These are phyloP conservation scores for Benitochromis conjunctus DNA, from an alignment of 2,113 vertebrate species.

Conservation along the genomic window DNA sequence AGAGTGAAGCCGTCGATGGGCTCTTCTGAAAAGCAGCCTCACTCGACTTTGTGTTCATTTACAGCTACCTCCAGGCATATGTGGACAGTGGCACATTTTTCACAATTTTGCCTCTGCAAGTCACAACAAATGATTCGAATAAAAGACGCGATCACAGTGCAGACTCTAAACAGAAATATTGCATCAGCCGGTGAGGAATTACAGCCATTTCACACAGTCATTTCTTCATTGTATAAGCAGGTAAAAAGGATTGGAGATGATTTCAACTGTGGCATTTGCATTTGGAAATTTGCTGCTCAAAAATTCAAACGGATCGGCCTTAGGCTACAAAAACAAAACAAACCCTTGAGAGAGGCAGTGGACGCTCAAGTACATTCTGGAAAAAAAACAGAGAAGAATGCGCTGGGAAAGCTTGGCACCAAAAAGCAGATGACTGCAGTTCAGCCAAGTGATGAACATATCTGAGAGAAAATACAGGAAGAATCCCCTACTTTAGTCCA, in stretches of 20 bases:
- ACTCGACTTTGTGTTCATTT: not conserved
- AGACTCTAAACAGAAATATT: not conserved
- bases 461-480: not conserved
- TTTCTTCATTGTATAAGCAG: not conserved
- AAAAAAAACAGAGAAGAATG: not conserved
- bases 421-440: not conserved
- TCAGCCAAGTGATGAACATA: not conserved
- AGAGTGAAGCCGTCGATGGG: not conserved
- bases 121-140: not conserved
- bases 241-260: not conserved
- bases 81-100: not conserved
- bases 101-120: not conserved
- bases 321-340: not conserved
- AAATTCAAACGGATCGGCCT: not conserved
- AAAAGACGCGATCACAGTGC: not conserved
- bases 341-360: not conserved
- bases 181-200: not conserved
- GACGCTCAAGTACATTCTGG: not conserved
- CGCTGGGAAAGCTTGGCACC: not conserved
- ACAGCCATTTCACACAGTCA: not conserved
- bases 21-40: constrained; percentile 47
- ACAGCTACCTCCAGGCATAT: not conserved
- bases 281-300: not conserved
- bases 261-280: not conserved
- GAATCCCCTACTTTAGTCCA: not conserved